phyloP scores from a whole-genome alignment of 2,113 vertebrate species.

The Phyllostomus hastatus region DNA sequence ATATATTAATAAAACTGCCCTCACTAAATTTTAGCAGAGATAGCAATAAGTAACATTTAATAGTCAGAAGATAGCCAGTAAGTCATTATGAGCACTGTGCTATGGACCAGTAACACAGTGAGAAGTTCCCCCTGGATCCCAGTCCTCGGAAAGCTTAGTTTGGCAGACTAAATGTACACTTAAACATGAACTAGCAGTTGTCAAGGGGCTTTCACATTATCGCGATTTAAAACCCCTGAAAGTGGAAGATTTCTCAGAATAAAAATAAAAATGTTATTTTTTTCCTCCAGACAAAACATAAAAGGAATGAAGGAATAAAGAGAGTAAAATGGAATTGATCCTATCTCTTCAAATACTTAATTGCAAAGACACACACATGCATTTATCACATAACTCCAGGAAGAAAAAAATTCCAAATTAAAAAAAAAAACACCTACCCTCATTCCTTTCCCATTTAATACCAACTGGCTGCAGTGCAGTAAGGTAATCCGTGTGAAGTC shows the following conservation, averaged over 20 bases:
- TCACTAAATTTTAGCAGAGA: neutral
- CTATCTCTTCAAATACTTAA: neutral
- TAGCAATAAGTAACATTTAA: neutral
- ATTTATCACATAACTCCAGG: neutral
- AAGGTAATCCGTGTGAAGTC: neutral
- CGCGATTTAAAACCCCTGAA: neutral
- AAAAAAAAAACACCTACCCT: neutral
- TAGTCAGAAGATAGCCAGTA: neutral
- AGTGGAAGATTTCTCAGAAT: neutral
- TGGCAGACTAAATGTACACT: neutral
- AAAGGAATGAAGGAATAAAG: neutral
- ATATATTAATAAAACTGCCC: neutral
- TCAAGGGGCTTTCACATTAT: neutral
- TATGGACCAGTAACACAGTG: neutral
- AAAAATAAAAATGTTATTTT: slow-evolving; percentile 18
- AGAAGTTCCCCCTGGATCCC: neutral
- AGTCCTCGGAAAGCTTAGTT: neutral
- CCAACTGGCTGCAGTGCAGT: neutral
- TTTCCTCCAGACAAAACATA: neutral
- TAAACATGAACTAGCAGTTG: neutral
- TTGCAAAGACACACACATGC: neutral
- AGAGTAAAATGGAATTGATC: neutral
- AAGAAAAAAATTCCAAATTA: neutral
- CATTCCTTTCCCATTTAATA: neutral
- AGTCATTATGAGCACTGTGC: neutral